phyloP scores from a whole-genome alignment of 2,797 vertebrate species.

The Sebastes itinus region DNA sequence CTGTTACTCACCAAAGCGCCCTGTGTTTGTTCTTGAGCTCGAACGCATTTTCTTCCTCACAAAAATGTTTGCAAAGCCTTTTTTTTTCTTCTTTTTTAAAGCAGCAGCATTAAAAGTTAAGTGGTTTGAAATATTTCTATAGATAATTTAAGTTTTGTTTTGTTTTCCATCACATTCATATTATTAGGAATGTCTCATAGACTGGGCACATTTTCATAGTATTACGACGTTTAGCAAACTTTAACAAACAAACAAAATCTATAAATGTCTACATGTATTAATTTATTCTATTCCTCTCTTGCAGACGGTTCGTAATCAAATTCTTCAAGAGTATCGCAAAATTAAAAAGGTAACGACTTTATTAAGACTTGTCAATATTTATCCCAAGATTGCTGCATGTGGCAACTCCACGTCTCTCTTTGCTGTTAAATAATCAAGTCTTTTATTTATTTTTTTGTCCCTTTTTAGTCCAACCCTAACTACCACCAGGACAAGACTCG shows the following conservation, averaged over 20 bases:
- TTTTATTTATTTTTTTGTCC: background rate
- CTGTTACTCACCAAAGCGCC: too few species aligned
- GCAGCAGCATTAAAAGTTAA: background rate
- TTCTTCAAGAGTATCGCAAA: slow-evolving; percentile 91
- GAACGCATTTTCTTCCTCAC: too few species aligned
- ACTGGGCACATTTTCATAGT: background rate
- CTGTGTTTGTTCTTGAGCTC: too few species aligned
- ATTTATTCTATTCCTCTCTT: slow-evolving; percentile 13
- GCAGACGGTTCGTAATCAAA: slow-evolving; percentile 91
- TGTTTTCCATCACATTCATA: background rate
- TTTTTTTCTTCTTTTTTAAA: background rate
- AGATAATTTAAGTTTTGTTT: background rate
- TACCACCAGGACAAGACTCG: slow-evolving; percentile 91
- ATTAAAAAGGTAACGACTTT: slow-evolving; percentile 90
- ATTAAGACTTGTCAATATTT: background rate
- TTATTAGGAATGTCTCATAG: background rate
- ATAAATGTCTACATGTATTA: background rate
- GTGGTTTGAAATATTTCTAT: background rate
- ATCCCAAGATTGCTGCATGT: background rate
- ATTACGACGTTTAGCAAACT: background rate
- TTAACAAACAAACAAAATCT: background rate
- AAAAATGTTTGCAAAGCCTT: too few species aligned
- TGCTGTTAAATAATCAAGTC: background rate
- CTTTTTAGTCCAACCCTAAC: slow-evolving; percentile 88
- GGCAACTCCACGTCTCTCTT: background rate